Evolutionary conservation across 2,113 vertebrate genomes (phyloP).

Genomic region (Menidia beryllina): DNA sequence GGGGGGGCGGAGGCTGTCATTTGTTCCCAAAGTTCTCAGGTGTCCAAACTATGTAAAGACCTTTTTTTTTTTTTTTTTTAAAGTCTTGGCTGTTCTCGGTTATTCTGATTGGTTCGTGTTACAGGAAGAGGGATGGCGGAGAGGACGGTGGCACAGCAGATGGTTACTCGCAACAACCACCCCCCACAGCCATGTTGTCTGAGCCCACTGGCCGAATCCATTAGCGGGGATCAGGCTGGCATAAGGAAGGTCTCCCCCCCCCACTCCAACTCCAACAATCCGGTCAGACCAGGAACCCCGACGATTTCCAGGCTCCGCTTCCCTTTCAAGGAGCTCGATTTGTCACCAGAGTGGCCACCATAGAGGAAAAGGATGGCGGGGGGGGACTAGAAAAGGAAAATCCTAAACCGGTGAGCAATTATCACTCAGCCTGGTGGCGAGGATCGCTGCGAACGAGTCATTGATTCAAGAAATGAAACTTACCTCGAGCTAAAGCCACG

Average conservation of each 20-base stretch:
- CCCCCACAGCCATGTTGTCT: conserved; percentile 54
- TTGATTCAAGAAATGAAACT: conserved; percentile 69
- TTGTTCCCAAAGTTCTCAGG: conserved; percentile 22
- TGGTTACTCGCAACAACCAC: conserved; percentile 46
- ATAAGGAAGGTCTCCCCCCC: conserved; percentile 31
- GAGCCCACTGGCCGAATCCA: conserved; percentile 63
- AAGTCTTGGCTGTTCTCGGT: too few species aligned
- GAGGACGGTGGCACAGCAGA: conserved; percentile 51
- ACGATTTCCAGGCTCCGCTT: conserved; percentile 34
- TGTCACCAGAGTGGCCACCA: conserved; percentile 1
- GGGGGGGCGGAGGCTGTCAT: conserved; percentile 24
- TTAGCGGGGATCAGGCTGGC: conserved; percentile 59
- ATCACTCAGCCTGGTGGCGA: conserved; percentile 34
- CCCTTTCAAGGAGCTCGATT: conserved; percentile 13
- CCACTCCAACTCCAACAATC: too few species aligned
- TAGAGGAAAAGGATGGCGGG: too few species aligned
- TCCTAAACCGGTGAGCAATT: conserved; percentile 19
- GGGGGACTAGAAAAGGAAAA: not conserved
- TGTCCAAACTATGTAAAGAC: not conserved
- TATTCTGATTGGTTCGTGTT: conserved; percentile 21
- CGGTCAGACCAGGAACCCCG: not conserved
- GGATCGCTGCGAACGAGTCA: conserved; percentile 50
- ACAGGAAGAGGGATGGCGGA: conserved; percentile 12
- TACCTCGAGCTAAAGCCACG: conserved; percentile 48
- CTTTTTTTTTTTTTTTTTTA: not conserved